phyloP scores from a whole-genome alignment of 2,113 vertebrate species.

The Mugil cephalus region DNA sequence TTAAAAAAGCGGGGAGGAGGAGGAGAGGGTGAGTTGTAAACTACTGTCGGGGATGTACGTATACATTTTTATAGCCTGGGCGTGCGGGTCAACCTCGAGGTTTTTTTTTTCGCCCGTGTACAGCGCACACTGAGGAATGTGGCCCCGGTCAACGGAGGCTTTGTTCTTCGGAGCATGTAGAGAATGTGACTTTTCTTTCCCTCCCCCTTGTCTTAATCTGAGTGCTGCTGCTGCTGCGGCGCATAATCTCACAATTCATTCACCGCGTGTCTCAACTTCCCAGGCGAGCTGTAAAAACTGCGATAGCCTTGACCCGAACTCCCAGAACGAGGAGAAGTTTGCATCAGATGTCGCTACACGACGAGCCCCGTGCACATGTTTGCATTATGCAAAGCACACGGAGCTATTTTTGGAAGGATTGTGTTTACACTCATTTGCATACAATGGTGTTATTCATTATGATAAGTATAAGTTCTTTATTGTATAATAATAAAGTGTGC shows the following conservation, averaged over 20 bases:
- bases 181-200: conserved; percentile 73
- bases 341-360: too few species aligned
- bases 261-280: conserved; percentile 9
- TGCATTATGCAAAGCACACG: too few species aligned
- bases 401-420: too few species aligned
- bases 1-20: background rate
- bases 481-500: background rate
- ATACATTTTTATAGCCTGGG: background rate
- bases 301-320: conserved; percentile 38
- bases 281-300: conserved; percentile 15
- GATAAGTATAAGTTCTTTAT: background rate
- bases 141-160: conserved; percentile 63
- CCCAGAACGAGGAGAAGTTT: background rate
- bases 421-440: too few species aligned
- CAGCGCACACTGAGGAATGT: conserved; percentile 60
- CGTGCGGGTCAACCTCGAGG: conserved; percentile 13
- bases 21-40: background rate
- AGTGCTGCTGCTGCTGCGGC: too few species aligned
- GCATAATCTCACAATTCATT: conserved; percentile 50
- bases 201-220: conserved; percentile 56
- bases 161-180: conserved; percentile 66
- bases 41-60: background rate
- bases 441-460: too few species aligned
- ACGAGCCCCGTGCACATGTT: too few species aligned
- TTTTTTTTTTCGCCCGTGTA: conserved; percentile 40